phyloP scores from a whole-genome alignment of 2,888 invertebrate species.

The Thereva nobilitata region DNA sequence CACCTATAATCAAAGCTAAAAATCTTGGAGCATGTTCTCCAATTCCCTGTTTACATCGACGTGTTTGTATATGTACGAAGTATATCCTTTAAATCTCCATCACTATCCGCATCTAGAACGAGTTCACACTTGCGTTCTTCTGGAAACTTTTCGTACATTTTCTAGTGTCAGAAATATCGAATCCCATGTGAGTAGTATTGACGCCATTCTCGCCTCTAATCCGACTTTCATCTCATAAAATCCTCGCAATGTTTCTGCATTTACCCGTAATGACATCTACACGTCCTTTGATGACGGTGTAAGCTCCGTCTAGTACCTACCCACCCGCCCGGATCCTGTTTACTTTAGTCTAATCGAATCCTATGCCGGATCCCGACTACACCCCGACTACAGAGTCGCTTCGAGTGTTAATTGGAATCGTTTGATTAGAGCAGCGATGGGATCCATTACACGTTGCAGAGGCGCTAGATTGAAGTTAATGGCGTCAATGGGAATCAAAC shows the following conservation, averaged over 20 bases:
- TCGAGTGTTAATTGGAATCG: conserved; percentile 33
- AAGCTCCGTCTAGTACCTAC: neutral
- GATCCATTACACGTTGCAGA: conserved; percentile 17
- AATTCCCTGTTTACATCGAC: too few relatives aligned
- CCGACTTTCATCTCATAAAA: conserved; percentile 7
- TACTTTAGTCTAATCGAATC: conserved; percentile 7
- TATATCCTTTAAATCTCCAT: too few relatives aligned
- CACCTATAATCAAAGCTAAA: too few relatives aligned
- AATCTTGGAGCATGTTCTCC: too few relatives aligned
- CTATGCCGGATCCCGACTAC: conserved; percentile 15
- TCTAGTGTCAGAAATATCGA: neutral
- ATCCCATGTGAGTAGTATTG: conserved; percentile 17
- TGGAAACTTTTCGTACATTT: too few relatives aligned
- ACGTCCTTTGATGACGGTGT: conserved; percentile 1
- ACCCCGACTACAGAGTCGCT: neutral
- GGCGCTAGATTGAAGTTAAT: too few relatives aligned
- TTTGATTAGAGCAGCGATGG: conserved; percentile 26
- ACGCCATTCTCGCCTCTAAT: conserved; percentile 18
- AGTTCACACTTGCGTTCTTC: too few relatives aligned
- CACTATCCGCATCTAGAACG: too few relatives aligned
- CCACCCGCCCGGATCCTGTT: neutral
- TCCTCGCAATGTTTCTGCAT: neutral
- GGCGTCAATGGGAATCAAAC: too few relatives aligned
- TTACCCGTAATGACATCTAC: neutral
- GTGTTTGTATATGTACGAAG: too few relatives aligned